phyloP scores from a whole-genome alignment of 2,888 invertebrate genomes.

The Keiferia lycopersicella region DNA sequence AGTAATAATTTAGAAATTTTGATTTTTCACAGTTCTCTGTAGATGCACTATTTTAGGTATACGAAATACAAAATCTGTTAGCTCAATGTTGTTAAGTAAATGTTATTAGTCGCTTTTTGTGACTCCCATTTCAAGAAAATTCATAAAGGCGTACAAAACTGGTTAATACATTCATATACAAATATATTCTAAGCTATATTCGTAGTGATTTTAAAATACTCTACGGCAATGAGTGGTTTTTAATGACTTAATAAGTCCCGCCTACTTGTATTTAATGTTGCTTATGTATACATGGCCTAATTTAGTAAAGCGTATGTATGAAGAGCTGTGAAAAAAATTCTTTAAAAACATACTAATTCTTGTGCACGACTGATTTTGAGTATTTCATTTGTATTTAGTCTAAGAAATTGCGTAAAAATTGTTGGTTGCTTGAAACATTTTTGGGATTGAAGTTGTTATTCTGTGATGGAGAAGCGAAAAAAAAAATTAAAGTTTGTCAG shows the following conservation, averaged over 20 bases:
- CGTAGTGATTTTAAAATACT: background rate
- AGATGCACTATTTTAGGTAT: slow-evolving; percentile 29
- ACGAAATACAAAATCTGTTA: background rate
- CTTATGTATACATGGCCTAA: slow-evolving; percentile 9
- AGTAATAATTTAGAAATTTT: slow-evolving; percentile 26
- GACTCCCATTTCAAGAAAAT: background rate
- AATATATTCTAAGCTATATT: background rate
- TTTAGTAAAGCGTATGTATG: slow-evolving; percentile 24
- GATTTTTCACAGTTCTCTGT: slow-evolving; percentile 38
- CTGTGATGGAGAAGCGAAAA: slow-evolving; percentile 32
- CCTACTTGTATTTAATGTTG: slow-evolving; percentile 11
- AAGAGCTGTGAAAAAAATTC: slow-evolving; percentile 41
- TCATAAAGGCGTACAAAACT: background rate
- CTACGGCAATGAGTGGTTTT: background rate
- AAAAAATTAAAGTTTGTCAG: background rate
- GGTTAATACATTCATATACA: background rate
- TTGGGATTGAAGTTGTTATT: slow-evolving; percentile 38
- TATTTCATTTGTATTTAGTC: slow-evolving; percentile 44
- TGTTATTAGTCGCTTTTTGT: slow-evolving; percentile 6
- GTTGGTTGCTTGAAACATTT: slow-evolving; percentile 37
- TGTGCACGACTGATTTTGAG: slow-evolving; percentile 60
- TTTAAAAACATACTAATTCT: slow-evolving; percentile 39
- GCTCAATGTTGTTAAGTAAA: background rate
- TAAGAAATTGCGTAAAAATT: slow-evolving; percentile 33
- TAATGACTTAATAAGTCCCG: background rate